Evolutionary conservation across 1,140 invertebrate genomes (phyloP).

Genomic region (Lerema accius): DNA sequence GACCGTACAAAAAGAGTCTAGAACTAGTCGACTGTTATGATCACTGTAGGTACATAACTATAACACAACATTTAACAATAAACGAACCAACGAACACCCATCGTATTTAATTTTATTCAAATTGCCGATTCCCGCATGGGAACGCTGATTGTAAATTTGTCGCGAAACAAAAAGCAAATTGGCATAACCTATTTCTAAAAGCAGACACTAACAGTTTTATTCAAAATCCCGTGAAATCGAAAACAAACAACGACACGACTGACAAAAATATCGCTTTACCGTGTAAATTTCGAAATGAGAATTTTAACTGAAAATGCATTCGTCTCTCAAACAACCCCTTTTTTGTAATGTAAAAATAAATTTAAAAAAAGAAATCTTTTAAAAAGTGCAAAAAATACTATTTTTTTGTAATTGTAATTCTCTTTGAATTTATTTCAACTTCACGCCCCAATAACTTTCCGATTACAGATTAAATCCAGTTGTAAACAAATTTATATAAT

Average conservation of each 20-base stretch:
- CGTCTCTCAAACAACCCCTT: background rate
- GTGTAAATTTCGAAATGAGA: background rate
- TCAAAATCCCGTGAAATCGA: background rate
- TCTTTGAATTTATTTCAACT: too few relatives aligned
- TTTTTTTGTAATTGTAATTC: too few relatives aligned
- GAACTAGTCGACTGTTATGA: too few relatives aligned
- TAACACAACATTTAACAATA: too few relatives aligned
- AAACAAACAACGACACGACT: background rate
- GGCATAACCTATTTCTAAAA: background rate
- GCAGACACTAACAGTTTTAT: background rate
- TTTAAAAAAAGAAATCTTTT: too few relatives aligned
- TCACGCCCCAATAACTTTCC: too few relatives aligned
- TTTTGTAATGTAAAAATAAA: too few relatives aligned
- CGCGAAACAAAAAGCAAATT: background rate
- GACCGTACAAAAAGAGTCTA: too few relatives aligned
- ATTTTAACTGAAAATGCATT: background rate
- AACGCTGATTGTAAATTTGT: background rate
- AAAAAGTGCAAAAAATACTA: too few relatives aligned
- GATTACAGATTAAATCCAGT: too few relatives aligned
- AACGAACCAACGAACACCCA: background rate
- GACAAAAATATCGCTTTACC: background rate
- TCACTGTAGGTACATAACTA: too few relatives aligned
- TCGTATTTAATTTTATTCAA: background rate
- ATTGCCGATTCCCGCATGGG: background rate
- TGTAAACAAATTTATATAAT: too few relatives aligned